Conservation (phyloP, 2,113 vertebrate genomes). For the Esox niger region DNA sequence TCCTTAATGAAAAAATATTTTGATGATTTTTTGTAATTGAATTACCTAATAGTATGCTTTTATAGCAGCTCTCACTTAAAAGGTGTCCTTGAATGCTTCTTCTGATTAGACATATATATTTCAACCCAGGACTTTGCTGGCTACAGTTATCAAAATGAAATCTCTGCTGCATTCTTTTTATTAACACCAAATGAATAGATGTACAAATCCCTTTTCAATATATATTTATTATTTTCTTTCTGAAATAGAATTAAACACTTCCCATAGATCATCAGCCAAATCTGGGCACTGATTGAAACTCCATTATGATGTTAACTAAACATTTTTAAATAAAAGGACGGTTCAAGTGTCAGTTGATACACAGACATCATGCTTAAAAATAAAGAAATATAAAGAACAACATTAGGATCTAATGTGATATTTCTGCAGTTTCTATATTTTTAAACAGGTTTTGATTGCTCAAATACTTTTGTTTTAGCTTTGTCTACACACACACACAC, state of each 20-base stretch:
- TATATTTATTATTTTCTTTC: conserved; percentile 28
- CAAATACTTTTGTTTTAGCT: too few species aligned
- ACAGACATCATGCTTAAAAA: too few species aligned
- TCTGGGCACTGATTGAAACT: conserved; percentile 13
- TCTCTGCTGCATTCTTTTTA: conserved; percentile 7
- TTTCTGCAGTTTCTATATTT: neutral
- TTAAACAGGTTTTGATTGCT: neutral
- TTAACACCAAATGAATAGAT: conserved; percentile 16
- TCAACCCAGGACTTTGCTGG: neutral
- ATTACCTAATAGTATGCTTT: neutral
- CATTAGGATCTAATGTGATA: neutral
- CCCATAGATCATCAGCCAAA: conserved; percentile 25
- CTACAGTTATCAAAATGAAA: neutral
- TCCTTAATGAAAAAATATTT: neutral
- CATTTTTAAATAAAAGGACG: neutral
- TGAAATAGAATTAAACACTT: conserved; percentile 29
- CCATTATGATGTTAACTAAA: neutral
- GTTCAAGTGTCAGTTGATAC: neutral
- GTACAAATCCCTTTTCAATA: neutral
- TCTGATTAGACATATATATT: neutral
- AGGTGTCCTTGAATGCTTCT: neutral
- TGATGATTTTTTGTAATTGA: neutral
- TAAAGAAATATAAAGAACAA: too few species aligned
- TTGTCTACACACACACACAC: too few species aligned
- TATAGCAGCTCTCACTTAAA: neutral